A percentile compares a stretch with the other conserved stretches of the same genome.
Conservation (phyloP, 2,888 invertebrate genomes). For the Drosophila atripex region DNA sequence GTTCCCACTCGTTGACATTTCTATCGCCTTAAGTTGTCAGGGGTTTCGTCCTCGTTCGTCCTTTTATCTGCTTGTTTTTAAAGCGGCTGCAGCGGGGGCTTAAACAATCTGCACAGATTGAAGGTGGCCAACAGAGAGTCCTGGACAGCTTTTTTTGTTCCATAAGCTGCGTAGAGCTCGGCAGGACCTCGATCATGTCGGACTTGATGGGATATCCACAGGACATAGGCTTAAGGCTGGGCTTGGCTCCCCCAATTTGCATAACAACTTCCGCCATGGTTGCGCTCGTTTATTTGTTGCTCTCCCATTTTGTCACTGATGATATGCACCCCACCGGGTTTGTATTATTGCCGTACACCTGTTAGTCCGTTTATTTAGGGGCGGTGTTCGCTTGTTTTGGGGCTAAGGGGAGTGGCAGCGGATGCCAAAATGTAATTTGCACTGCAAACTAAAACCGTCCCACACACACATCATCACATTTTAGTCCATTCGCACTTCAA, state of each 20-base stretch:
- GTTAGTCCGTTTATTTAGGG: slow-evolving; percentile 52
- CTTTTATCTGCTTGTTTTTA: slow-evolving; percentile 24
- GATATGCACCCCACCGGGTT: slow-evolving; percentile 28
- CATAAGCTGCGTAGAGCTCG: slow-evolving; percentile 14
- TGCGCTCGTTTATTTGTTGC: slow-evolving; percentile 45
- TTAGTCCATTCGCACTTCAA: slow-evolving; percentile 34
- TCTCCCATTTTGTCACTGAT: slow-evolving; percentile 15
- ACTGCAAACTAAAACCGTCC: slow-evolving; percentile 48
- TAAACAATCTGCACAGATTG: slow-evolving; percentile 34
- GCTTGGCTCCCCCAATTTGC: slow-evolving; percentile 54
- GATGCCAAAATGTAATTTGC: slow-evolving; percentile 63
- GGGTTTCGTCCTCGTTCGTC: slow-evolving; percentile 18
- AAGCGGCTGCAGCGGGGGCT: slow-evolving; percentile 33
- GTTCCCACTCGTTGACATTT: slow-evolving; percentile 36
- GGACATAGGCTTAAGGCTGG: slow-evolving; percentile 9
- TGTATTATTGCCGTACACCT: slow-evolving; percentile 39
- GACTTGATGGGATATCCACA: slow-evolving; percentile 11
- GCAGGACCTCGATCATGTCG: slow-evolving; percentile 24
- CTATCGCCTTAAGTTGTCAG: slow-evolving; percentile 44
- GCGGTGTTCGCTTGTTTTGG: slow-evolving; percentile 7
- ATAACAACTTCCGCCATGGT: slow-evolving; percentile 71
- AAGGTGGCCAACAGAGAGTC: slow-evolving; percentile 28
- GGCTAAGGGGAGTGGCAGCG: not conserved
- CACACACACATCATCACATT: slow-evolving; percentile 22
- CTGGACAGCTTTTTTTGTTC: slow-evolving; percentile 4